Evolutionary conservation across 2,888 invertebrate species (phyloP).

Genomic region (Horisme vitalbata): DNA sequence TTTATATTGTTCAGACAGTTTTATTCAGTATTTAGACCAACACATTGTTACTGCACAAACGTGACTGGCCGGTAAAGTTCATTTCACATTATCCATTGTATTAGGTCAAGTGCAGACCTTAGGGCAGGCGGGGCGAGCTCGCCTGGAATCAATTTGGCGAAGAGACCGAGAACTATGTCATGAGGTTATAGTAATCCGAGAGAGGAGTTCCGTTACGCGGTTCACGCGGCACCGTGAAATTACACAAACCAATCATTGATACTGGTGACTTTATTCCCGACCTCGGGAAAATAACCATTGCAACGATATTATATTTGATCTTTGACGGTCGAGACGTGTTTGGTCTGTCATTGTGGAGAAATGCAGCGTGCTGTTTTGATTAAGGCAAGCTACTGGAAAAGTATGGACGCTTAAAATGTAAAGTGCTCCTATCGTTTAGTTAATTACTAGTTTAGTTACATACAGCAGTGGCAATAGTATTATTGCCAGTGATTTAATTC

Average conservation of each 20-base stretch:
- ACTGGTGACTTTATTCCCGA: slow-evolving; percentile 60
- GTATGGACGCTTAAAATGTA: not conserved
- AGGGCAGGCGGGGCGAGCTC: slow-evolving; percentile 46
- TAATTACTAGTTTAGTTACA: too few relatives aligned
- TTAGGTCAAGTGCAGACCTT: slow-evolving; percentile 35
- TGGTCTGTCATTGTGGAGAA: slow-evolving; percentile 10
- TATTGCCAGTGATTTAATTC: too few relatives aligned
- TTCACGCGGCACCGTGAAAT: slow-evolving; percentile 70
- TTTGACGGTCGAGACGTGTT: slow-evolving; percentile 23
- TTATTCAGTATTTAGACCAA: too few relatives aligned
- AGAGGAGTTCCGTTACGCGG: slow-evolving; percentile 63
- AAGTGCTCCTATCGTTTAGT: not conserved
- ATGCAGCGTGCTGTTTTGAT: slow-evolving; percentile 7
- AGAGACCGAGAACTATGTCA: slow-evolving; percentile 68
- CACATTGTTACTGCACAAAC: slow-evolving; percentile 36
- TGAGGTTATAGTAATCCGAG: slow-evolving; percentile 72
- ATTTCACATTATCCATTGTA: slow-evolving; percentile 31
- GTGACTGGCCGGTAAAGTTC: slow-evolving; percentile 36
- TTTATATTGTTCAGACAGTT: slow-evolving; percentile 26
- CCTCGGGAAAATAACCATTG: slow-evolving; percentile 51
- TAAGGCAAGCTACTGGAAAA: slow-evolving; percentile 5
- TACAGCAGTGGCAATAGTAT: too few relatives aligned
- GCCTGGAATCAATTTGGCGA: slow-evolving; percentile 69
- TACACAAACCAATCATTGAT: slow-evolving; percentile 67
- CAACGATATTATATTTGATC: slow-evolving; percentile 37